A percentile compares a stretch with the other conserved stretches of the same genome.
These are phyloP conservation scores for Planiliza haematocheilus DNA, from an alignment of 2,113 vertebrate species.

Conservation along the genomic window DNA sequence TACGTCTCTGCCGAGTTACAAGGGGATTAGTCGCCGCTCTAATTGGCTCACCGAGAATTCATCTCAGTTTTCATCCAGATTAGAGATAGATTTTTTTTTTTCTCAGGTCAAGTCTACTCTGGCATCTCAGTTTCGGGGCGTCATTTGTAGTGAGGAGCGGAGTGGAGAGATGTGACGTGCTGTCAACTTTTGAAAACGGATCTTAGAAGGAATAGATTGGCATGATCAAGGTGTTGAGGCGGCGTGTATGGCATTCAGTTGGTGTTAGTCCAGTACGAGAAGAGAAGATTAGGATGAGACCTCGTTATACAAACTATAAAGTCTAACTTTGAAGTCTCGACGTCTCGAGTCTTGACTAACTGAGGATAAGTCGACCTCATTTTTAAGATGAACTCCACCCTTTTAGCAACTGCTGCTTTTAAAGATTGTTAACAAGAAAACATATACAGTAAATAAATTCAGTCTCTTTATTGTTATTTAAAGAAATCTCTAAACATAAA, in stretches of 20 bases:
- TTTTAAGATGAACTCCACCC: background rate
- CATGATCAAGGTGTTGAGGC: conserved; percentile 23
- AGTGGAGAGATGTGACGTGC: conserved; percentile 32
- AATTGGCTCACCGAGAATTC: conserved; percentile 78
- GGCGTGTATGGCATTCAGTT: conserved; percentile 6
- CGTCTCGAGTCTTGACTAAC: background rate
- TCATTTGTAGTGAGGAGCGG: conserved; percentile 46
- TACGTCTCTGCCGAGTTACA: conserved; percentile 65
- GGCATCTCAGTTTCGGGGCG: conserved; percentile 23
- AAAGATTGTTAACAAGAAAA: background rate
- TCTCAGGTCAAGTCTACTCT: conserved; percentile 60
- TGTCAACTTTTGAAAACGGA: conserved; percentile 53
- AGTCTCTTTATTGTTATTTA: no score
- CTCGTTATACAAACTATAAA: background rate
- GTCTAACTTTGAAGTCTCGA: conserved; percentile 5
- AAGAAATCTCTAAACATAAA: background rate
- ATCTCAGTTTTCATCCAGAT: conserved; percentile 75
- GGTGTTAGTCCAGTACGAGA: conserved; percentile 1
- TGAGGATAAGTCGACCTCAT: background rate
- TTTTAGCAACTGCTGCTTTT: background rate
- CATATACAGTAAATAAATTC: no score
- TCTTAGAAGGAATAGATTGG: conserved; percentile 48
- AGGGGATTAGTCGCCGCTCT: conserved; percentile 75
- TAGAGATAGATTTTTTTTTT: conserved; percentile 70
- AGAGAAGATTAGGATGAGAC: background rate